These are phyloP conservation scores for Cygnus atratus DNA, from an alignment of 2,113 vertebrate genomes.

Conservation along the genomic window DNA sequence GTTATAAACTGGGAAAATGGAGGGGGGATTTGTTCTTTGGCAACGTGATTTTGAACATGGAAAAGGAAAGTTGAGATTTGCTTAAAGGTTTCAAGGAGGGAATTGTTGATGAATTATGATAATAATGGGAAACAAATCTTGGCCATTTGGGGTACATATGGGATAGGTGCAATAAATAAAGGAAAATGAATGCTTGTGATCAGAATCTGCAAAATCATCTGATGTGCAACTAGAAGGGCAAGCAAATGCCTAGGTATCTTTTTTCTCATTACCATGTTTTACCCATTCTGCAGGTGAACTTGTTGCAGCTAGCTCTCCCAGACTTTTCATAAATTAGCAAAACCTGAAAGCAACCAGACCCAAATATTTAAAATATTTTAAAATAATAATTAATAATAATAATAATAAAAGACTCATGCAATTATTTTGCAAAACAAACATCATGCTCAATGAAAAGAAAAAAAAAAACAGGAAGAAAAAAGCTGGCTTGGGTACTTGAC, in stretches of 20 bases:
- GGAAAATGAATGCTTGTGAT: not conserved
- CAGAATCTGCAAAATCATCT: not conserved
- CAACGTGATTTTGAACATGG: rapidly evolving
- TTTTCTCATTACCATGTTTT: not conserved
- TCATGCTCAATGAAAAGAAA: not conserved
- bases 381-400: no score
- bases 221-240: not conserved
- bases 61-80: not conserved
- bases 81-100: not conserved
- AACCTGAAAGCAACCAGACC: not conserved
- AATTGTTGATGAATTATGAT: not conserved
- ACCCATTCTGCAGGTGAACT: not conserved
- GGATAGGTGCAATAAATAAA: not conserved
- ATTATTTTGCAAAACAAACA: not conserved
- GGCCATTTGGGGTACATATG: not conserved
- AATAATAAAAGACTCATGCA: not conserved
- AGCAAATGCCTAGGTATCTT: not conserved
- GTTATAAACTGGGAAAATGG: not conserved
- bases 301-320: not conserved
- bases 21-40: not conserved
- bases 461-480: not conserved
- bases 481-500: no score
- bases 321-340: not conserved
- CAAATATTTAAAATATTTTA: not conserved
- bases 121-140: not conserved